phyloP scores from a whole-genome alignment of 2,888 invertebrate genomes.

The Aproaerema taeniolella region DNA sequence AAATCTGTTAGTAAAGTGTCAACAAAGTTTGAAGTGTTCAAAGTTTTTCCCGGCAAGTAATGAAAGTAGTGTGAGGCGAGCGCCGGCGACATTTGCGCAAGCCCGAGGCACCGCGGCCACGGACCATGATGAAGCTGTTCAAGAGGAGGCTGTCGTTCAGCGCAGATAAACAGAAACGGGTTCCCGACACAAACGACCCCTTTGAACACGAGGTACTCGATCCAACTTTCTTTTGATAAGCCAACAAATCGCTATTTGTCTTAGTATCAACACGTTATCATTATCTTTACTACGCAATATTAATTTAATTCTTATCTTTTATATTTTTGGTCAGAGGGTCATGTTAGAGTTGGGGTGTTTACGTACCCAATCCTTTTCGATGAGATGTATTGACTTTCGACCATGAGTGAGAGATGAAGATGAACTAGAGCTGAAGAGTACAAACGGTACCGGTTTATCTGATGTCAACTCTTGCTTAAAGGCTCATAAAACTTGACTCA shows the following conservation, averaged over 20 bases:
- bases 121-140: constrained; percentile 66
- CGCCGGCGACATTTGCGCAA: constrained; percentile 37
- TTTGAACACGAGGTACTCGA: constrained; percentile 67
- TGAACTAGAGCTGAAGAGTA: too few relatives aligned
- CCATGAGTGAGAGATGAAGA: too few relatives aligned
- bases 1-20: constrained; percentile 33
- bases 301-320: neutral
- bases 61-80: constrained; percentile 29
- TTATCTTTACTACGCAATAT: neutral
- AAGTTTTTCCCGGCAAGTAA: too few relatives aligned
- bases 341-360: too few relatives aligned
- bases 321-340: neutral
- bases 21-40: too few relatives aligned
- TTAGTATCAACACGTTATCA: constrained; percentile 1
- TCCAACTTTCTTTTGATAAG: constrained; percentile 22
- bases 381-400: too few relatives aligned
- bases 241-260: neutral
- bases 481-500: too few relatives aligned
- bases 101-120: constrained; percentile 33
- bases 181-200: constrained; percentile 61
- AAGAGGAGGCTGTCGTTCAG: constrained; percentile 71
- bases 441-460: too few relatives aligned
- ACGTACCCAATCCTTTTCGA: too few relatives aligned
- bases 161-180: constrained; percentile 70
- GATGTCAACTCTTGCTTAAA: too few relatives aligned